phyloP scores from a whole-genome alignment of 2,888 invertebrate genomes.

The Lasioglossum villosulum region DNA sequence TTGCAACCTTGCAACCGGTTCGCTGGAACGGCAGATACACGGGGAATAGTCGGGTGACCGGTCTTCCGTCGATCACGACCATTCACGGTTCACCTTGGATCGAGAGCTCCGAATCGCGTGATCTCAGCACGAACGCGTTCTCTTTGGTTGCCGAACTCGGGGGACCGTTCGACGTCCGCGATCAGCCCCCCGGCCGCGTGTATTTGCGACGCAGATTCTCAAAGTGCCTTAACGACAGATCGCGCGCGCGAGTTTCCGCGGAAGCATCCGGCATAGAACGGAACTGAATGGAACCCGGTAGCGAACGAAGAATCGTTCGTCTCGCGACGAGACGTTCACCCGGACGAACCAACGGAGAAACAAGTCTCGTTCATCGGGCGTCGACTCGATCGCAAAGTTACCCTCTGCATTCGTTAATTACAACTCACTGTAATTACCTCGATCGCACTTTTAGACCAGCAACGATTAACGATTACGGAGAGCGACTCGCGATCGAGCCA shows the following conservation, averaged over 20 bases:
- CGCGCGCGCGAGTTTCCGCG: constrained; percentile 52
- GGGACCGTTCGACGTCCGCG: neutral
- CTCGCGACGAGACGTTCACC: neutral
- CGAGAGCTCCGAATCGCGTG: neutral
- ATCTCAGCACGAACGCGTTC: neutral
- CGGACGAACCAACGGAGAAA: neutral
- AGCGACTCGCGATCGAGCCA: neutral
- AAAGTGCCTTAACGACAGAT: constrained; percentile 72
- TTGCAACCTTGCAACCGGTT: neutral
- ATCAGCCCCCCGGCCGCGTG: neutral
- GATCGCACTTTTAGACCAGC: constrained; percentile 1
- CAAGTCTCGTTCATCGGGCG: neutral
- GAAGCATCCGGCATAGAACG: constrained; percentile 3
- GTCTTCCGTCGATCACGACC: neutral
- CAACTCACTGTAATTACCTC: constrained; percentile 7
- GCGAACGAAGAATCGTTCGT: neutral
- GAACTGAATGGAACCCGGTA: neutral
- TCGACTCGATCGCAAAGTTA: constrained; percentile 22
- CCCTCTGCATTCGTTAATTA: constrained; percentile 14
- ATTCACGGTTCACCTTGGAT: neutral
- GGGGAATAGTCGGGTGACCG: neutral
- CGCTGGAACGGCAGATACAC: neutral
- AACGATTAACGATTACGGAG: constrained; percentile 7
- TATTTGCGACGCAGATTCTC: constrained; percentile 62
- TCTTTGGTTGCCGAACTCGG: neutral